Evolutionary conservation across 2,888 invertebrate species (phyloP).

Genomic region (Cinara cedri): DNA sequence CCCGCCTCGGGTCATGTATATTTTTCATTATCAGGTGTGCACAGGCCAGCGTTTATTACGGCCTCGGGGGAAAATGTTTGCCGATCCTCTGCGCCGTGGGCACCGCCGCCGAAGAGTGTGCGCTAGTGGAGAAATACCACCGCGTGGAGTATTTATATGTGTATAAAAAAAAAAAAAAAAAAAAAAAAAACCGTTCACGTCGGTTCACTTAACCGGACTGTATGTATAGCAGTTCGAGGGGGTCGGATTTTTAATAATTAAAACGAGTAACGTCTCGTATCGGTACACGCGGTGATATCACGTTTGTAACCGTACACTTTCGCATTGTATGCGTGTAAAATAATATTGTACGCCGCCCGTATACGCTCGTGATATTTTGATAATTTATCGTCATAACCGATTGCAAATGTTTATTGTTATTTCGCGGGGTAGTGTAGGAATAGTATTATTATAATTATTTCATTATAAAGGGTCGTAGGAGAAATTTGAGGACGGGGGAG

Average conservation of each 20-base stretch:
- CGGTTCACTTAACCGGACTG: not conserved
- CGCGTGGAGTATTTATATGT: not conserved
- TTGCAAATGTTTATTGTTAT: too few relatives aligned
- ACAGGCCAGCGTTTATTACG: conserved; percentile 38
- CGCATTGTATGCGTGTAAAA: not conserved
- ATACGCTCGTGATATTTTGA: too few relatives aligned
- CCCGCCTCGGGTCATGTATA: conserved; percentile 40
- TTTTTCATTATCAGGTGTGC: conserved; percentile 53
- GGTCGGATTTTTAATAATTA: conserved; percentile 26
- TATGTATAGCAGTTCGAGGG: too few relatives aligned
- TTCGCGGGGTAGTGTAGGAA: too few relatives aligned
- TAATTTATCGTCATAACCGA: too few relatives aligned
- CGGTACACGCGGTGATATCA: not conserved
- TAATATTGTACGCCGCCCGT: too few relatives aligned
- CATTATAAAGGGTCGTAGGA: too few relatives aligned
- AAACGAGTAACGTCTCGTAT: not conserved
- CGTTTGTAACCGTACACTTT: conserved; percentile 16
- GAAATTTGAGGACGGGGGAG: too few relatives aligned
- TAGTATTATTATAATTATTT: too few relatives aligned
- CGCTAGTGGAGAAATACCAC: not conserved
- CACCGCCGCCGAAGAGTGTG: not conserved
- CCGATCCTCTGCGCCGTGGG: conserved; percentile 9
- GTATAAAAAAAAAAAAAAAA: not conserved
- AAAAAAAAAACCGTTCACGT: not conserved
- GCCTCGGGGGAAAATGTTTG: conserved; percentile 28